phyloP scores from a whole-genome alignment of 2,797 vertebrate genomes.

The Silurus lanzhouensis region DNA sequence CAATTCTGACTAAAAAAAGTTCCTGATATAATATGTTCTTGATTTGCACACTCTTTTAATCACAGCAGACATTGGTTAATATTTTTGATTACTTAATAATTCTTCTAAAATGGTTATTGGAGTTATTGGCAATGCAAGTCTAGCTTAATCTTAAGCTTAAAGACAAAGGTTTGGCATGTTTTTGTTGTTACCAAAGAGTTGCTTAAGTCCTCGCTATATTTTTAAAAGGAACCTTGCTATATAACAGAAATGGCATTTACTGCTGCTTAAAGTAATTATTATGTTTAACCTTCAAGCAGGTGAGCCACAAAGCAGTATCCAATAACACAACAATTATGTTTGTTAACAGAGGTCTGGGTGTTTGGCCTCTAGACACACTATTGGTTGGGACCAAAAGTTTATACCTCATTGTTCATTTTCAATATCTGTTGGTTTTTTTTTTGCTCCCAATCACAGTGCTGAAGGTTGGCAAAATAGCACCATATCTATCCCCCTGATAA shows the following conservation, averaged over 20 bases:
- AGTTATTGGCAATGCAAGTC: neutral
- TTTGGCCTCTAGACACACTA: conserved; percentile 40
- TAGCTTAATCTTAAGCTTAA: no score
- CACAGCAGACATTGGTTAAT: neutral
- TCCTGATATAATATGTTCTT: neutral
- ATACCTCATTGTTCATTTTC: neutral
- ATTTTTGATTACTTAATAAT: neutral
- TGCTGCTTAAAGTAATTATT: conserved; percentile 26
- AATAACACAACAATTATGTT: conserved; percentile 33
- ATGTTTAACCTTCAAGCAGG: conserved; percentile 21
- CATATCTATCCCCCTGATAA: conserved; percentile 31
- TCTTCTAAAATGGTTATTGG: neutral
- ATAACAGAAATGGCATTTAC: conserved; percentile 4
- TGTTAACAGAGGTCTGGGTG: conserved; percentile 7
- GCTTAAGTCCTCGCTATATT: neutral
- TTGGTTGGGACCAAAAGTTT: conserved; percentile 39
- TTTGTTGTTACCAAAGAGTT: neutral
- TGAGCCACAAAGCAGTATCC: conserved; percentile 33
- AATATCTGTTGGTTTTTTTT: neutral
- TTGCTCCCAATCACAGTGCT: conserved; percentile 2
- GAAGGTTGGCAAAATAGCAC: neutral
- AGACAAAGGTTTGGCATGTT: neutral
- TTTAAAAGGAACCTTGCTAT: neutral
- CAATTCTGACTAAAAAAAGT: neutral
- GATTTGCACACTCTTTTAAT: neutral